Percentiles rank a stretch among this genome's conserved stretches.
phyloP scores from a whole-genome alignment of 2,113 vertebrate species.

The Alouatta palliata region DNA sequence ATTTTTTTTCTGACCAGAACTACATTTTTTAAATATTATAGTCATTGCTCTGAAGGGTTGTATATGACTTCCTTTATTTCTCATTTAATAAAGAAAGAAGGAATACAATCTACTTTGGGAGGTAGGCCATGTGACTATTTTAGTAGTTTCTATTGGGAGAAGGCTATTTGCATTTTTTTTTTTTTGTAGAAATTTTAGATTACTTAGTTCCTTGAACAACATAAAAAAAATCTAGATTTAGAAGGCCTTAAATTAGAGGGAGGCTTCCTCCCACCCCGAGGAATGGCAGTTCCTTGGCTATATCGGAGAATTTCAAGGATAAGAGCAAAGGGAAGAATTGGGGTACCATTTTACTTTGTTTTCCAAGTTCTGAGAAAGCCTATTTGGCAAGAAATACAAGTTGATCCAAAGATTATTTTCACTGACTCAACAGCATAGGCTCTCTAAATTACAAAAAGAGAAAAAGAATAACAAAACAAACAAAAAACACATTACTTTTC shows the following conservation, averaged over 20 bases:
- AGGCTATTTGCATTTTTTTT: neutral
- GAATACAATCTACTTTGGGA: slow-evolving; percentile 1
- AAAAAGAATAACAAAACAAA: neutral
- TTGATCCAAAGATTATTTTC: slow-evolving; percentile 29
- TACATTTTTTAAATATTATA: neutral
- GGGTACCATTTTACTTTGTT: neutral
- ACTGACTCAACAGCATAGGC: slow-evolving; percentile 15
- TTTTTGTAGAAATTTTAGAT: slow-evolving; percentile 11
- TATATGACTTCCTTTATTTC: slow-evolving; percentile 31
- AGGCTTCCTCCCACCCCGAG: neutral
- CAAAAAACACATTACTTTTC: neutral
- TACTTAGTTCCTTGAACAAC: slow-evolving; percentile 18
- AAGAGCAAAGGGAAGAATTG: neutral
- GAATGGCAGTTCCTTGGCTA: neutral
- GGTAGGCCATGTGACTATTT: neutral
- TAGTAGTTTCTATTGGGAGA: neutral
- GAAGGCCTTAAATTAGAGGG: neutral
- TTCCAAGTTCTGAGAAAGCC: neutral
- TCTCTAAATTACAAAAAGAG: neutral
- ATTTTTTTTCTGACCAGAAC: neutral
- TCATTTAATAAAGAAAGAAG: slow-evolving; percentile 34
- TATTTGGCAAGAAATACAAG: neutral
- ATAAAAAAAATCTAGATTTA: neutral
- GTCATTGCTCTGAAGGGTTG: slow-evolving; percentile 3
- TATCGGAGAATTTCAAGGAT: neutral